Evolutionary conservation across 2,888 invertebrate species (phyloP), one percentile per base, ranked within the genome.

Genomic region (Lepidochitona cinerea): DNA sequence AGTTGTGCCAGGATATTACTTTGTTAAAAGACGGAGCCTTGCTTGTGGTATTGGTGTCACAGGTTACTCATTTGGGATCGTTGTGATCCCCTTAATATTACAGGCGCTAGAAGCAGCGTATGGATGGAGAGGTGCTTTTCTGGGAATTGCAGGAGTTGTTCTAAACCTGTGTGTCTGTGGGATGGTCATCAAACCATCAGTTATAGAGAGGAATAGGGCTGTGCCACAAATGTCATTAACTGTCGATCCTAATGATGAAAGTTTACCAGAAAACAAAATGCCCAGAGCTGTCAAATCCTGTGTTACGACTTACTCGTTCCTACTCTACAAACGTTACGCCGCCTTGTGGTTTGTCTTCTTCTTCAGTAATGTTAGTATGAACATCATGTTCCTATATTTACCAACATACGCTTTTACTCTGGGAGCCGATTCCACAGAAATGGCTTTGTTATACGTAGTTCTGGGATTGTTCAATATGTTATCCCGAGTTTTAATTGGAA

Each of bases 51-150:
- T 70, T 3, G 64, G 32, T 23, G 70, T 59, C 29, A 64, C 64
- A 64, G 70, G 70, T 4, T 29, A 29, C 29, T 37, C 64, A 14
- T 26, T 70, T 14, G 70, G 70, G 0, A 26, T 64, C 37, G 37
- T 70, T 35, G 35, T 70, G 1, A 33, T 70, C 26, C 70, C 70
- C 1, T 49, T 49, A 9, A 70, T 70, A 4, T 23, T 70, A 6
- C 26, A 64, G 33, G 37, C 26, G 3, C 18, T 70, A 26, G 64
- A 70, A 37, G 70, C 37, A 29, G n/a, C 6, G 4, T 70, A 64
- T 32, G 70, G 70, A n/a, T 70, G 70, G 70, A 35, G 70, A 37
- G 70, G 70, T 18, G 64, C 70, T 14, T 29, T 59, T n/a, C 36
- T 70, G 23, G 26, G 59, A 3, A n/a, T 64, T 18, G 37, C 29